Base-by-base conservation (phyloP, 2,113 vertebrate genomes). In the Zosterops japonicus region DNA sequence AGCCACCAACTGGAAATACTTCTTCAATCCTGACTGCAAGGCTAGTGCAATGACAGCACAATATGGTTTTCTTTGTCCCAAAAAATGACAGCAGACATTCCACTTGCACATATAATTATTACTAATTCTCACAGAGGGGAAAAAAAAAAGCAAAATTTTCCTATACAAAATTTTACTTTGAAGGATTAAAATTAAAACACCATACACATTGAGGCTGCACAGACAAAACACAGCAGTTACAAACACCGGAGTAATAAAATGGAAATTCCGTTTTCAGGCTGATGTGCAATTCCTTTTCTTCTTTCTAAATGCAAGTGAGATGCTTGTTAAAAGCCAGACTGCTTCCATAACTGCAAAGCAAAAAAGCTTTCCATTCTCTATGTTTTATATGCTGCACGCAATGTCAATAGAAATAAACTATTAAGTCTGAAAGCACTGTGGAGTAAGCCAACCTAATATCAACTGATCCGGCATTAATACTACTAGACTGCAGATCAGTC, bases 1-100 rank as follows among this genome's bases (percentile, higher is more conserved):
- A 91, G 74, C 71, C 79, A 88, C 27, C 79, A 88, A 87, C 44
- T 71, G 84, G 79, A 95, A 96, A 39, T 33, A 84, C n/a, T 35
- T 55, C 49, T 49, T 39, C 6, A 94, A 53, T 35, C 12, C 31
- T 46, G 19, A 46, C 1, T 25, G 15, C 31, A 90, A 36, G 15
- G n/a, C 41, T 76, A 72, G 8, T 50, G n/a, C 44, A 79, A n/a
- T 39, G 36, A 57, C 36, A 83, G 25, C 8, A 67, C 5, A 69
- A 20, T 19, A 49, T 5, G 8, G 12, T 52, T 89, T 81, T 39
- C 60, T 31, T 9, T 18, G 35, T 87, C 18, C 12, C 64, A 3
- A 12, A 68, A 81, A 67, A 29, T 3, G 0, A 57, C 41, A 93
- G n/a, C 20, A 68, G 65, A 46, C 18, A 64, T 44, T 29, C 10